Conservation (phyloP, 2,113 vertebrate genomes). For the Lepus americanus region DNA sequence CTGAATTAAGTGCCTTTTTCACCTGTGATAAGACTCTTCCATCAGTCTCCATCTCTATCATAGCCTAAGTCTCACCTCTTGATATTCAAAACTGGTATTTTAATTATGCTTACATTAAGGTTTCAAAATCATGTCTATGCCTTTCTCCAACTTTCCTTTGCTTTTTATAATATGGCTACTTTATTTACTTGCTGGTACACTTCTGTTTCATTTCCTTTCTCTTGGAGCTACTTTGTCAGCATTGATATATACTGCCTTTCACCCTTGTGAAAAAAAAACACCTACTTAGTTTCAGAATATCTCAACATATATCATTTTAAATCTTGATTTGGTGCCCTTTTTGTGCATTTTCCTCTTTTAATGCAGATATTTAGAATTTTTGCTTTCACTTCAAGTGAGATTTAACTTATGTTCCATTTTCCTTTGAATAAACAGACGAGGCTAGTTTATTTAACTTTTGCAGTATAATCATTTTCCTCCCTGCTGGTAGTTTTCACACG, state of each 20-base stretch:
- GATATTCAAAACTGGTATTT: background rate
- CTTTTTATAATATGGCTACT: background rate
- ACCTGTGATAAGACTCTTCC: background rate
- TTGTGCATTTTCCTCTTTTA: background rate
- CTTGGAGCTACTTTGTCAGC: background rate
- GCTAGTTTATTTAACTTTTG: background rate
- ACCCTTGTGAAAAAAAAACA: background rate
- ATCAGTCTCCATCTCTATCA: background rate
- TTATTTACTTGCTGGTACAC: background rate
- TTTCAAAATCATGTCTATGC: background rate
- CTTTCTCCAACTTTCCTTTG: background rate
- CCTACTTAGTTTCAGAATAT: background rate
- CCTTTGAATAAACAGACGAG: background rate
- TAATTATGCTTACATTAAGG: background rate
- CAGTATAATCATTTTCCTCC: background rate
- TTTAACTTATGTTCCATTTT: background rate
- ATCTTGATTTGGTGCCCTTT: background rate
- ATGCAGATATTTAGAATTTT: background rate
- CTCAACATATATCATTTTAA: background rate
- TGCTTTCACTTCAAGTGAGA: background rate
- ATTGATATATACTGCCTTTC: background rate
- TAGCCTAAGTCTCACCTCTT: background rate
- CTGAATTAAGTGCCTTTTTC: background rate
- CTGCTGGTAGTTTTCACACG: background rate
- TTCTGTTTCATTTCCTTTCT: background rate